Conservation (phyloP, 2,113 vertebrate species). For the Calidris pugnax region DNA sequence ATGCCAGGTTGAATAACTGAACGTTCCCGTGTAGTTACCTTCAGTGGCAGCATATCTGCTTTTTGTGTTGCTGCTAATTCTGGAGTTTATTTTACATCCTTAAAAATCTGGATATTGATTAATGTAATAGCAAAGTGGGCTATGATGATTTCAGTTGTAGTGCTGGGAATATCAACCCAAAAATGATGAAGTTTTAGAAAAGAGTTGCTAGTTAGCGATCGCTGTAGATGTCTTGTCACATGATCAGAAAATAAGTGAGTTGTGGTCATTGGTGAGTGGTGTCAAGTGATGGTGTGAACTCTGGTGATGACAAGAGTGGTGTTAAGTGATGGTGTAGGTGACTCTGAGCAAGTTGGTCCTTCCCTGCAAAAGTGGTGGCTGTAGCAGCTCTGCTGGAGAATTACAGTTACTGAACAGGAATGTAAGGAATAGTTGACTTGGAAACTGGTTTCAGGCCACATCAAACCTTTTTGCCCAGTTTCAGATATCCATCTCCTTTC, state of each 20-base stretch:
- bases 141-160: background rate
- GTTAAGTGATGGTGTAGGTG: background rate
- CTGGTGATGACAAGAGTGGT: fast-evolving
- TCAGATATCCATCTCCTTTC: background rate
- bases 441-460: background rate
- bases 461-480: background rate
- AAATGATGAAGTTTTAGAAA: background rate
- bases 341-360: background rate
- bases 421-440: background rate
- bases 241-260: background rate
- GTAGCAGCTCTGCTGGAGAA: background rate
- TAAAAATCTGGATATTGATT: background rate
- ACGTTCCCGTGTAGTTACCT: slow-evolving; percentile 42
- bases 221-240: background rate
- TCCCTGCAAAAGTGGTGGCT: background rate
- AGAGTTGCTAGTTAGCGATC: background rate
- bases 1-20: slow-evolving; percentile 44
- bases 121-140: background rate
- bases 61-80: slow-evolving; percentile 2
- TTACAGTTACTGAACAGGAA: background rate
- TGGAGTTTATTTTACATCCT: slow-evolving; percentile 29
- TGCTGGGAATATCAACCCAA: background rate
- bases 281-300: too few relatives aligned
- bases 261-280: fast-evolving
- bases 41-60: background rate